Percentiles rank a stretch among this genome's conserved stretches.
These are phyloP conservation scores for Paramormyrops kingsleyae DNA, from an alignment of 2,113 vertebrate genomes.

Conservation along the genomic window DNA sequence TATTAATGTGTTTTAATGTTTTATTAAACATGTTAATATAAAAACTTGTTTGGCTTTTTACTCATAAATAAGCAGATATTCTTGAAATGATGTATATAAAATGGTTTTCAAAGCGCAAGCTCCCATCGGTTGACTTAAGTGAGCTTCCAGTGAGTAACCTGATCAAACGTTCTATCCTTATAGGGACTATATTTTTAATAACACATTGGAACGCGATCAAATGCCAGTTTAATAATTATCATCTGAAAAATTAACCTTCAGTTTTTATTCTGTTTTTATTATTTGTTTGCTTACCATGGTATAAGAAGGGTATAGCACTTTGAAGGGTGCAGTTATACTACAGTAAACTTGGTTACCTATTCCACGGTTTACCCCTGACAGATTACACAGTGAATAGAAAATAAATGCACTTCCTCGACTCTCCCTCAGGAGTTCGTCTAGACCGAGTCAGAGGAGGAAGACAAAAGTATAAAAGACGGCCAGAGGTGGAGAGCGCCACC, in stretches of 20 bases:
- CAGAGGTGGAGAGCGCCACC: constrained; percentile 73
- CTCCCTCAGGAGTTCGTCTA: constrained; percentile 71
- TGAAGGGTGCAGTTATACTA: not conserved
- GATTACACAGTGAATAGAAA: not conserved
- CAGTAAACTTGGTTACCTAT: not conserved
- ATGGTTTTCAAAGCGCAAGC: not conserved
- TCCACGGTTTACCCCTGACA: not conserved
- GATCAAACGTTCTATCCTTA: not conserved
- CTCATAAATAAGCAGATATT: not conserved
- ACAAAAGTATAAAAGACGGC: constrained; percentile 83
- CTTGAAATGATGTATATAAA: too few relatives aligned
- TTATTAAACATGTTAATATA: not conserved
- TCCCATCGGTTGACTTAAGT: not conserved
- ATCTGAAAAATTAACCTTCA: not conserved
- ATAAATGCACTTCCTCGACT: not conserved
- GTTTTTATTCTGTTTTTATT: not conserved
- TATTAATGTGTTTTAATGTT: not conserved
- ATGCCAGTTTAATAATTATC: not conserved
- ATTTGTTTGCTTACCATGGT: not conserved
- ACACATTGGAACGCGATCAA: not conserved
- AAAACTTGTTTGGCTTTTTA: not conserved
- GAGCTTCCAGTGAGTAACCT: not conserved
- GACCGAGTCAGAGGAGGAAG: constrained; percentile 81
- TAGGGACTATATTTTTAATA: not conserved
- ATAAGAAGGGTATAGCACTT: not conserved